These are phyloP conservation scores for Spea hammondii DNA, from an alignment of 2,797 vertebrate species.

Conservation along the genomic window DNA sequence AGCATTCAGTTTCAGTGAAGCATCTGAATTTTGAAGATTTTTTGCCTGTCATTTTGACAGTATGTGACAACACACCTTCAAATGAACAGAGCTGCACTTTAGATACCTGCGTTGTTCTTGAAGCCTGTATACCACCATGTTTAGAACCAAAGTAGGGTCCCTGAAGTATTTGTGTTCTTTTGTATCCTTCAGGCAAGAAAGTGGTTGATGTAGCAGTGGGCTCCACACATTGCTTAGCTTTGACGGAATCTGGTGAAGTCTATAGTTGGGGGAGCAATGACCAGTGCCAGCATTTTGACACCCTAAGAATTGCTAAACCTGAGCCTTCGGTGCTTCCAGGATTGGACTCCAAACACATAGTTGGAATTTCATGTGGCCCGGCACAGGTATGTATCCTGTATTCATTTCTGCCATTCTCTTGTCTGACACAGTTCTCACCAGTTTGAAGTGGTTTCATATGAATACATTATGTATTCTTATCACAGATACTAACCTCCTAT, in stretches of 20 bases:
- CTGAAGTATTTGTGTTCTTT: background rate
- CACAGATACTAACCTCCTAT: too few species aligned
- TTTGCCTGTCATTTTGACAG: too few species aligned
- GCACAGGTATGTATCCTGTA: slow-evolving; percentile 80
- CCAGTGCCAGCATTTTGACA: slow-evolving; percentile 97
- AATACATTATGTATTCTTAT: too few species aligned
- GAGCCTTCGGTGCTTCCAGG: slow-evolving; percentile 88
- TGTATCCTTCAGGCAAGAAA: slow-evolving; percentile 80
- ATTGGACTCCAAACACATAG: slow-evolving; percentile 90
- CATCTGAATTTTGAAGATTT: too few species aligned
- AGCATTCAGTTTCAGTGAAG: too few species aligned
- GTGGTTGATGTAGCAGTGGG: slow-evolving; percentile 94
- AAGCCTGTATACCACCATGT: too few species aligned
- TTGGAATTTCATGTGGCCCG: slow-evolving; percentile 93
- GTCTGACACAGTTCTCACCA: background rate
- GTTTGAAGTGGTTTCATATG: too few species aligned
- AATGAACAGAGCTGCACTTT: too few species aligned
- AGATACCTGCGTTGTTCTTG: too few species aligned
- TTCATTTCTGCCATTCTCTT: background rate
- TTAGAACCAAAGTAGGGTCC: too few species aligned
- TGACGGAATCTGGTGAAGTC: slow-evolving; percentile 94
- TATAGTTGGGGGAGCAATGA: slow-evolving; percentile 98
- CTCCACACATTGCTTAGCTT: slow-evolving; percentile 91
- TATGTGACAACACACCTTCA: too few species aligned
- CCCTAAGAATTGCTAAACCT: slow-evolving; percentile 91